Conservation (phyloP, 2,797 vertebrate genomes). For the Eurystomus glaucurus region DNA sequence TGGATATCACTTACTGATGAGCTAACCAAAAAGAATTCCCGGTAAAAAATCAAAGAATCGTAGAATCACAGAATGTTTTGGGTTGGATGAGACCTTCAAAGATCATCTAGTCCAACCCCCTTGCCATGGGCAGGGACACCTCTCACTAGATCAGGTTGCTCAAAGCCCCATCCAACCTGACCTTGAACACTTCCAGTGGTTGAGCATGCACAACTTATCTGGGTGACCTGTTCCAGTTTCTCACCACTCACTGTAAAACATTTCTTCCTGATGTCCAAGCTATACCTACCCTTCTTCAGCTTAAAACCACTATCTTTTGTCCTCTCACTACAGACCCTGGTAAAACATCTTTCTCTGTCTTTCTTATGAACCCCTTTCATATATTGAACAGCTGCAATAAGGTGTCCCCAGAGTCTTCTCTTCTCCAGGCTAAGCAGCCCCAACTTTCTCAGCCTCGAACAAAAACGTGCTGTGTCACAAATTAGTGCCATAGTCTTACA, state of each 20-base stretch:
- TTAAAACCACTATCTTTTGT: background rate
- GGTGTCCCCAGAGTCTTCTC: background rate
- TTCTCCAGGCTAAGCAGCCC: background rate
- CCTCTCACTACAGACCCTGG: background rate
- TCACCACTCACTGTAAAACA: background rate
- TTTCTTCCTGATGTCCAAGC: background rate
- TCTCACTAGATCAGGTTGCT: background rate
- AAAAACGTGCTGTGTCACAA: background rate
- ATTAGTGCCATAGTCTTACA: background rate
- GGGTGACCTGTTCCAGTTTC: background rate
- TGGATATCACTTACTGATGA: background rate
- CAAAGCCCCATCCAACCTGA: background rate
- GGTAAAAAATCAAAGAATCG: background rate
- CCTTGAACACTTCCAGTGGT: background rate
- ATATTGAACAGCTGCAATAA: background rate
- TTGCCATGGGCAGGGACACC: background rate
- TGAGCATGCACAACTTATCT: background rate
- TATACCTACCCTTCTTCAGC: background rate
- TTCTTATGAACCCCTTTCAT: background rate
- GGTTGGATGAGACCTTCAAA: background rate
- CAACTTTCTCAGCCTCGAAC: background rate
- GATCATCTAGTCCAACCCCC: background rate
- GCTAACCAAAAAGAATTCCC: background rate
- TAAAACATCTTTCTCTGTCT: background rate
- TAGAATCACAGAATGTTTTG: background rate